Evolutionary conservation across 2,797 vertebrate species (phyloP), one percentile per base, ranked within the genome.

Genomic region (Phrynocephalus guinanensis): DNA sequence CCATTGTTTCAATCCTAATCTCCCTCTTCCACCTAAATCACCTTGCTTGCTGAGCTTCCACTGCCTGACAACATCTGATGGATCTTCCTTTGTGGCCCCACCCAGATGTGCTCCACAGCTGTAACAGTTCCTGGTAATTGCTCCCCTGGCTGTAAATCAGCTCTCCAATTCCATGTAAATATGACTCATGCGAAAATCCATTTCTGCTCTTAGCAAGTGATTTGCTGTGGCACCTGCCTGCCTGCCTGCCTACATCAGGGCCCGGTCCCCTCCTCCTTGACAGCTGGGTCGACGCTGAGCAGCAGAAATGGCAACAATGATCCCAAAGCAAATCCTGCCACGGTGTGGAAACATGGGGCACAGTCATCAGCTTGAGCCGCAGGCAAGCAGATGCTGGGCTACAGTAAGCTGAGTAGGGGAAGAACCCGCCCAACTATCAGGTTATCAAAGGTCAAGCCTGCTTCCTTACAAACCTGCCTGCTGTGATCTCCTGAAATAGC

Each of bases 111-210:
- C 77, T 81, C 63, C 82, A 30, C 77, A 84, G 85, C 89, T 80
- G 70, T 90, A 90, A 87, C 16, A 44, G 72, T 26, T 77, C 70
- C 77, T 71, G 77, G 81, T 84, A 87, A 87, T 90, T 87, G 89
- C 89, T 84, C 85, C 82, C 3, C 71, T 24, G 77, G 85, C 82
- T 22, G 50, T 87, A 90, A 90, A 90, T 90, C 82, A 84, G 70
- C 60, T 70, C 82, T 84, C 85, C 70, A 75, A 84, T 83, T 90
- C 88, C n/a, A 50, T 80, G 88, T 87, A 84, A 86, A 87, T 90
- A 90, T 90, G 88, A 90, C 70, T 90, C 88, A 90, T 90, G 88
- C 84, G 82, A 87, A 90, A 90, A 90, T 86, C 82, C 88, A 87
- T 90, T 90, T 79, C 82, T 87, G 85, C 71, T 87, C 85, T 84